Conservation (phyloP, 2,797 vertebrate genomes). For the Nasua narica region DNA sequence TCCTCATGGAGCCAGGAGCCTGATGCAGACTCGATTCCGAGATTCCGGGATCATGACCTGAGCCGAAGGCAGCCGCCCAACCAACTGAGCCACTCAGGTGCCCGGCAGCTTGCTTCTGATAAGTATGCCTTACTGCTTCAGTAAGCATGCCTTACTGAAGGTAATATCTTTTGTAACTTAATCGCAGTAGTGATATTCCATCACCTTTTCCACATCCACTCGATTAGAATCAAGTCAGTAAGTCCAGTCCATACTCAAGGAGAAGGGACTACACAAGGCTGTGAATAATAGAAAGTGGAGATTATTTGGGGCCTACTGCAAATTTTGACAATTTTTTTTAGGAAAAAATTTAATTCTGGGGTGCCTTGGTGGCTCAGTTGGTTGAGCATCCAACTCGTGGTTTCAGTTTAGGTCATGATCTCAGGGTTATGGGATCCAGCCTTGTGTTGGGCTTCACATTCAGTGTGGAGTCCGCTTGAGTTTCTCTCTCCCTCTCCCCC, state of each 20-base stretch:
- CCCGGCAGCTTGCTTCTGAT: too few species aligned
- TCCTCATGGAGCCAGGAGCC: too few species aligned
- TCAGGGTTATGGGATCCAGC: not conserved
- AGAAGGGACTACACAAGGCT: not conserved
- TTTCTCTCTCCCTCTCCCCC: not conserved
- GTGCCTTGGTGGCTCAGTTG: not conserved
- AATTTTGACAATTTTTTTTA: not conserved
- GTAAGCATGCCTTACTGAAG: not conserved
- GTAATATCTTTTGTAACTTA: not conserved
- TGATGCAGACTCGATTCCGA: too few species aligned
- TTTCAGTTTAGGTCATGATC: not conserved
- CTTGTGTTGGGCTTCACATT: not conserved
- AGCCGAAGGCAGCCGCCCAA: too few species aligned
- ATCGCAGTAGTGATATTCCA: not conserved
- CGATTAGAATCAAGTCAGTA: not conserved
- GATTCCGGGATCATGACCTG: too few species aligned
- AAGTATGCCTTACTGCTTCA: too few species aligned
- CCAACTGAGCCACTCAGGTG: too few species aligned
- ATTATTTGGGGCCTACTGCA: not conserved
- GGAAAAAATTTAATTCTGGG: not conserved
- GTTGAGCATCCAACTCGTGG: not conserved
- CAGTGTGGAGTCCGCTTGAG: not conserved
- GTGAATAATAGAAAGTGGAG: not conserved
- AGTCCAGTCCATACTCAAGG: not conserved
- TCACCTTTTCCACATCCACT: not conserved